Base-by-base conservation (phyloP, 1,140 invertebrate genomes). In the Drosophila pectinifera region DNA sequence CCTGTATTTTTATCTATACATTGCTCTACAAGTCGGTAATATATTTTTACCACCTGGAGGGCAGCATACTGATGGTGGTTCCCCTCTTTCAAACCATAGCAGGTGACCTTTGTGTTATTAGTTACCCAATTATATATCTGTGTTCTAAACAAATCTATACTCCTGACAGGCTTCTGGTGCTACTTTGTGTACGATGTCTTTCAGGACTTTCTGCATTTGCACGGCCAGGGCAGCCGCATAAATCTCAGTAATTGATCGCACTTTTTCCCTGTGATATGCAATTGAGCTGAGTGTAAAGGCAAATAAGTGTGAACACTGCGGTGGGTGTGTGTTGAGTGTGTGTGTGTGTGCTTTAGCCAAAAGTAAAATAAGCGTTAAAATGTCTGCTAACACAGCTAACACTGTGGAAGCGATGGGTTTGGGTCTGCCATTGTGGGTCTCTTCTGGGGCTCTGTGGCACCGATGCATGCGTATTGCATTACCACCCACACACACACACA, bases 331-430 rank as follows among this genome's bases (percentile, higher is more conserved):
- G 34, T 42, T 36, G 54, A 48, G n/a, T 22, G 51, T 46, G 42
- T 46, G 39, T 43, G 73, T 74, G 70, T 75, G 77, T 45, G 61
- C 20, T 41, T 65, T 65, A 69, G 74, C 78, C 83, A 57, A 88
- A 83, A 83, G 75, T 90, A 90, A 90, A 90, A 85, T 90, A 90
- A 90, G 78, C 86, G 81, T 90, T 90, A 90, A 86, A 88, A 90
- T 80, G 86, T 90, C 76, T 86, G 73, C 76, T 56, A 86, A 86
- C 80, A 57, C 78, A 85, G 72, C 76, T 56, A 86, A 86, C 80
- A 57, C 78, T 82, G 72, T 77, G 72, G 75, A 77, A 55, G 49
- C 46, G 57, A 46, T 18, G 48, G 57, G 48, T 54, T 28, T 59
- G 58, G 6, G 46, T 54, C 63, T 48, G 61, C 13, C 54, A 34